Evolutionary conservation across 2,113 vertebrate genomes (phyloP).

Genomic region (Indri indri): DNA sequence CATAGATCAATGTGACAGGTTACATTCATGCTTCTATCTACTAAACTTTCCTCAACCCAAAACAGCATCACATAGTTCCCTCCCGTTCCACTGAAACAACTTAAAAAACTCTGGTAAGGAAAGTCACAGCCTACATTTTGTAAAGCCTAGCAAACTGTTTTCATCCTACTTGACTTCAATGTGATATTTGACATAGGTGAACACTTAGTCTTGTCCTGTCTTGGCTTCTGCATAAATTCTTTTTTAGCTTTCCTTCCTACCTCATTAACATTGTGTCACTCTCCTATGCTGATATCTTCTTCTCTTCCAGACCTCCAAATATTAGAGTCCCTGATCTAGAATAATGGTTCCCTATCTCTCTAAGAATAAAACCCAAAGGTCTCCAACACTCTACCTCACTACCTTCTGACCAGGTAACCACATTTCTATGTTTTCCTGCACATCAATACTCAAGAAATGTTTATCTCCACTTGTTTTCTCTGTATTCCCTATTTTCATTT

Average conservation of each 20-base stretch:
- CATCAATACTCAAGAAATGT: background rate
- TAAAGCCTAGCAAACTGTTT: background rate
- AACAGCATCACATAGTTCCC: background rate
- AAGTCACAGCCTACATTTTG: background rate
- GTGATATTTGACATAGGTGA: background rate
- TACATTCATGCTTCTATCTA: background rate
- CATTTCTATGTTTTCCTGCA: background rate
- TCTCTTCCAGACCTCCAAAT: background rate
- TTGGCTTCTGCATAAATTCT: background rate
- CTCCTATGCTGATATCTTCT: background rate
- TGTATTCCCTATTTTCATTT: background rate
- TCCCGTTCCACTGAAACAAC: background rate
- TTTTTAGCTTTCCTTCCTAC: background rate
- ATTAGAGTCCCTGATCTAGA: background rate
- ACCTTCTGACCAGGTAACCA: background rate
- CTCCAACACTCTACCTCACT: background rate
- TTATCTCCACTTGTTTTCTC: background rate
- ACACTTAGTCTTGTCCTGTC: background rate
- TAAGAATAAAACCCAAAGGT: background rate
- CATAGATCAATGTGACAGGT: background rate
- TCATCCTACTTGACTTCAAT: conserved; percentile 2
- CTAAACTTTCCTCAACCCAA: background rate
- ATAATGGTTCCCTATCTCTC: background rate
- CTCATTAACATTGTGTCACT: background rate
- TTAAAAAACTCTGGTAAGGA: background rate